Evolutionary conservation across 2,888 invertebrate species (phyloP), one percentile per base, ranked within the genome.

Genomic region (Podabrus alpinus): DNA sequence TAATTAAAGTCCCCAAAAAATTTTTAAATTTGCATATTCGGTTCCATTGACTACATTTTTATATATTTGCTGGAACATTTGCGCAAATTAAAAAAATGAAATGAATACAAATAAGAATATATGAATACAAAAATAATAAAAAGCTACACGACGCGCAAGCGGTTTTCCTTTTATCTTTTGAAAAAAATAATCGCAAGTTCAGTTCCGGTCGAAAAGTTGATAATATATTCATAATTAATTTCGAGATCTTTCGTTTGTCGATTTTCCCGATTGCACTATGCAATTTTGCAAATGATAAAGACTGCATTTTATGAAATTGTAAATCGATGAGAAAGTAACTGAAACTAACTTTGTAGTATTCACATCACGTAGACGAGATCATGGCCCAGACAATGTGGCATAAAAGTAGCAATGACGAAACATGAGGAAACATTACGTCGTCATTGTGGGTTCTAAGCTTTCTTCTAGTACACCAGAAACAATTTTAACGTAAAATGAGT

Each of bases 381-480:
- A 77, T 73, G 76, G 76, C 67, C 77, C 77, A 75, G 77, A 79
- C 77, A 77, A 78, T 77, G 76, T 71, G 73, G 75, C 75, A 77
- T 79, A 78, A 79, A 79, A 78, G 76, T 68, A 75, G 78, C 78
- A 78, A 78, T 79, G 77, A 78, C 77, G 79, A 79, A 78, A 78
- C 78, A 78, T 75, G 78, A 75, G 75, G 77, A 71, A 76, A 77
- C 76, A 75, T 76, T 78, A 79, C 72, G 71, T 61, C 71, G 73
- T 76, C 76, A 75, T 71, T 72, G 73, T 59, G 67, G 64, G 25
- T 19, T 66, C 29, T 78, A 75, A 75, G 73, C 73, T 74, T 72
- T 66, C 68, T 69, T 19, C 62, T 72, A 72, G 64, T 76, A 62
- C 72, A 75, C 74, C 15, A 15, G 64, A 61, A 68, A 45, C 60